Base-by-base conservation (phyloP, 2,797 vertebrate species). In the Acomys russatus region DNA sequence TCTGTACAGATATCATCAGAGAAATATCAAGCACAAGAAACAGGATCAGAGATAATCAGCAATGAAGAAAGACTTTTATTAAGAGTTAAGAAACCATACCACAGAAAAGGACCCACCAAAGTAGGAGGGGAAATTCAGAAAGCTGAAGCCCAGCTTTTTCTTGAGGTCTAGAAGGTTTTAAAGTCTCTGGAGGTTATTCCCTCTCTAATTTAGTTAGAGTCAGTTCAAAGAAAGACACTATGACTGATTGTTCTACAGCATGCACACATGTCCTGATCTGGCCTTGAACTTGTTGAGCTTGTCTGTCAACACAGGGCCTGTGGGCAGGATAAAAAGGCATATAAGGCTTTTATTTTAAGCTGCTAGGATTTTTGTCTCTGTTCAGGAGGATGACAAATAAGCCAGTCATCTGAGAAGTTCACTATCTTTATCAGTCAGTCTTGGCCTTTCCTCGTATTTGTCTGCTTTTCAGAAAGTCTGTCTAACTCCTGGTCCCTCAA, bases 271-370 rank as follows among this genome's bases (percentile, higher is more conserved):
- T 25, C 80, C 35, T 63, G 12, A 28, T 44, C 80, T 63, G 80
- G 35, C 0, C 14, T 63, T 83, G 59, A 83, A 61, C 7, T 5
- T 63, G 35, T 25, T 83, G 61, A 28, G 22, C 23, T 0, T 18
- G 23, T 44, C 8, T 0, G 3, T 17, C 23, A 17, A 11, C 23
- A 83, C 6, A 22, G 23, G 3, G 14, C 3, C n/a, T 15, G 25
- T 28, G 8, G 54, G 1, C 5, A 35, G 78, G 18, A 80, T 17
- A 56, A n/a, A 56, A 56, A 1, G 49, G 8, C 30, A 33, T 44
- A 44, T 44, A 44, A 44, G 44, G 18, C 56, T 17, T 71, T n/a
- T 59, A 33, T 44, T 63, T 82, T 63, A 35, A 17, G n/a, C 14
- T 82, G 23, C 12, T 35, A 83, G 23, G 14, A 63, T 63, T 44